phyloP scores from a whole-genome alignment of 2,113 vertebrate species.

The Prochilodus magdalenae region DNA sequence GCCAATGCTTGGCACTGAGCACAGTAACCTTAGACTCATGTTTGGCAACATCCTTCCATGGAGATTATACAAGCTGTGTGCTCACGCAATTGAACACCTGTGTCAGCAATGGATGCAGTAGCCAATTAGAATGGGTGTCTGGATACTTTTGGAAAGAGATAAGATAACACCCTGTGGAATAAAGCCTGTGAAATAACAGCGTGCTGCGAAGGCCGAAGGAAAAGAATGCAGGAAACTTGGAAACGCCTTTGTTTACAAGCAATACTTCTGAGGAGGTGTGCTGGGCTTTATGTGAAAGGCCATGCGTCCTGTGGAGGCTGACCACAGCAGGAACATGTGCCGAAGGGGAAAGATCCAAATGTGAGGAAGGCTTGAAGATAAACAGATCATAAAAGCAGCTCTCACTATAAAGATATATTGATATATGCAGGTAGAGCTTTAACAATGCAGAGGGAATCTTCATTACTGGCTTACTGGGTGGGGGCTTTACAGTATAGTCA shows the following conservation, averaged over 20 bases:
- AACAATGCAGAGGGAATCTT: too few species aligned
- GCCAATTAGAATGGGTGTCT: too few species aligned
- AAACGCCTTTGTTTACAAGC: not conserved
- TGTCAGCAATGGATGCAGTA: not conserved
- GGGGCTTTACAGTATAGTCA: not conserved
- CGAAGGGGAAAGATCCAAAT: too few species aligned
- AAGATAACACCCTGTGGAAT: not conserved
- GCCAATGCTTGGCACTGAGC: not conserved
- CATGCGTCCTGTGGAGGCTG: not conserved
- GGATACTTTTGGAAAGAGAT: too few species aligned
- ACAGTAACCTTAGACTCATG: not conserved
- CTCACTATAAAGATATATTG: not conserved
- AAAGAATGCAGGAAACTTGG: not conserved
- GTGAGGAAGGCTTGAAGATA: slow-evolving; percentile 1
- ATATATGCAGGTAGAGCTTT: not conserved
- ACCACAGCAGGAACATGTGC: not conserved
- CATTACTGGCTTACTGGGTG: not conserved
- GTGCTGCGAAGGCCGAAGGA: not conserved
- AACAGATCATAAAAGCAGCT: not conserved
- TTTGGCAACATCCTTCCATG: not conserved
- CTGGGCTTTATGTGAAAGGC: not conserved
- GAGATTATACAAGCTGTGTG: not conserved
- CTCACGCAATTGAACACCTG: not conserved
- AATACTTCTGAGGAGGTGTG: not conserved
- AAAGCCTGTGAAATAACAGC: not conserved